Evolutionary conservation across 2,888 invertebrate genomes (phyloP), one percentile per base, ranked within the genome.

Genomic region (Eristalinus aeneus): DNA sequence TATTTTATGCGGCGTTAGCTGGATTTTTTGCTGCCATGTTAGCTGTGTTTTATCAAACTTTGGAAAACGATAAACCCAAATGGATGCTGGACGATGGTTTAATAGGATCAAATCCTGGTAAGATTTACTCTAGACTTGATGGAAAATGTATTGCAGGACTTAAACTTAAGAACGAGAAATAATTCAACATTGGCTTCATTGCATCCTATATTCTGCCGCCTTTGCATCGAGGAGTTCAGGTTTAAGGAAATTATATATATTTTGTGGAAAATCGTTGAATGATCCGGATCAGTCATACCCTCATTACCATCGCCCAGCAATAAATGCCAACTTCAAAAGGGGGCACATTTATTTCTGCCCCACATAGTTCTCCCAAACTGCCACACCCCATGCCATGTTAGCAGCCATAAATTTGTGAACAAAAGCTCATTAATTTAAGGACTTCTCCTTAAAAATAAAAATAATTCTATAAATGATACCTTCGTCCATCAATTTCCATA

Each of bases 21-120:
- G 98, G 97, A 74, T 99, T 99, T 95, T 99, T 99, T 94, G 96
- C 97, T 88, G 97, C 97, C 88, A 96, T 98, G 96, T 94, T 99
- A 93, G 96, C 97, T 89, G 96, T 98, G 91, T 99, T 99, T 94
- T 97, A 97, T 93, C 97, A 97, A 93, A 98, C 98, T 71, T 94
- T 98, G 93, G 96, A 97, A 91, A 92, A 94, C 89, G 95, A 95
- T 91, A 95, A 94, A 92, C 98, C 98, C 20, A 98, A 98, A 92
- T 98, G 97, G 97, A 96, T 96, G 93, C 94, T 97, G 92, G 96
- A 96, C 22, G 94, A 95, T 85, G 97, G 98, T 61, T 93, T 98
- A 90, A 98, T 98, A 91, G 98, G 98, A 88, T 95, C 94, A 91
- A 99, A 99, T 94, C 99, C 99, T 93, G 99, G 98, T 97, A 93